Evolutionary conservation across 2,113 vertebrate species (phyloP).

Genomic region (Patagioenas fasciata): DNA sequence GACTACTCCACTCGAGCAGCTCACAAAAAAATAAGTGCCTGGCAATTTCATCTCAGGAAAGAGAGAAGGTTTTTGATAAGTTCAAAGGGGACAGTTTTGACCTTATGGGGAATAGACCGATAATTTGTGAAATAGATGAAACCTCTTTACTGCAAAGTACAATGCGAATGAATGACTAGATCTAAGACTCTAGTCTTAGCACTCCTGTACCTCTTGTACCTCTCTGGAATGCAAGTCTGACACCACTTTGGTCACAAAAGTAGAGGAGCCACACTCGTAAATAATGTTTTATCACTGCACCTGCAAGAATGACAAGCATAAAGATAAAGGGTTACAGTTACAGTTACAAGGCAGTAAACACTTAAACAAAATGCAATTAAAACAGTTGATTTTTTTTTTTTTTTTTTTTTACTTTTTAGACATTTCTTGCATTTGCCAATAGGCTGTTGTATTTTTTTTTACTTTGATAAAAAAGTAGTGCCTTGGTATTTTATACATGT

Average conservation of each 20-base stretch:
- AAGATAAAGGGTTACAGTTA: not conserved
- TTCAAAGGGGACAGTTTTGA: not conserved
- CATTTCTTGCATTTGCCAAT: not conserved
- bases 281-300: not conserved
- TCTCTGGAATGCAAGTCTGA: not conserved
- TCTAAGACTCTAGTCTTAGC: not conserved
- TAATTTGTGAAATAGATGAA: conserved; percentile 17
- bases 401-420: not conserved
- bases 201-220: not conserved
- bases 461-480: not conserved
- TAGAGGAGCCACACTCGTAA: not conserved
- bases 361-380: not conserved
- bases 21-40: not conserved
- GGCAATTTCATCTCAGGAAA: not conserved
- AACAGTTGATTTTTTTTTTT: not conserved
- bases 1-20: not conserved
- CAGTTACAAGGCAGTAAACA: not conserved
- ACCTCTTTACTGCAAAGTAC: not conserved
- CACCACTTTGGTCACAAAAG: not conserved
- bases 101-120: not conserved
- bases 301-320: not conserved
- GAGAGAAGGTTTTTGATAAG: not conserved
- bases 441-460: not conserved
- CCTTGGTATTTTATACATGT: not conserved
- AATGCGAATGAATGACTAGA: not conserved